These are phyloP conservation scores for Lasioglossum villosulum DNA, from an alignment of 2,888 invertebrate genomes.

Conservation along the genomic window DNA sequence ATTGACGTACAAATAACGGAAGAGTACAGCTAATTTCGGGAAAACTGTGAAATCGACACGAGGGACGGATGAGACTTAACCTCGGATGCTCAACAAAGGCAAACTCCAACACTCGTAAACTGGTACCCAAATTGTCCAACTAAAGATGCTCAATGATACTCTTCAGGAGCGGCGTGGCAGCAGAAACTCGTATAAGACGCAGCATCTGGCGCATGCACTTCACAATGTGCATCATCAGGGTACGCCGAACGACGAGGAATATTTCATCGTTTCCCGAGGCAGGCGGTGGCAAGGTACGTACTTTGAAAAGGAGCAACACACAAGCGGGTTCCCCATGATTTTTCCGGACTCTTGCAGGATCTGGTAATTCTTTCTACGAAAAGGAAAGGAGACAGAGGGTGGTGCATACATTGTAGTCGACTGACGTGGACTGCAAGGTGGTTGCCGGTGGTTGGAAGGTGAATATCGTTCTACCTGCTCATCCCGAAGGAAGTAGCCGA, in stretches of 20 bases:
- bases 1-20: no score
- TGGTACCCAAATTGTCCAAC: neutral
- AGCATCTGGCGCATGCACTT: neutral
- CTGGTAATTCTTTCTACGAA: constrained; percentile 24
- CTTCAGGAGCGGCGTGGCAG: neutral
- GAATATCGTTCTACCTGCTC: constrained; percentile 73
- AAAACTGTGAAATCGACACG: no score
- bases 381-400: neutral
- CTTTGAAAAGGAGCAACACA: neutral
- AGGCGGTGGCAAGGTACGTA: neutral
- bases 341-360: neutral
- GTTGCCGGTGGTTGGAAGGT: constrained; percentile 48
- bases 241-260: neutral
- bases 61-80: no score
- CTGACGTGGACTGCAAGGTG: constrained; percentile 62
- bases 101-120: neutral
- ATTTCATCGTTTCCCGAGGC: constrained; percentile 17
- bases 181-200: neutral
- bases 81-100: neutral
- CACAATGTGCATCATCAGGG: neutral
- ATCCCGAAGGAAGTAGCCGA: constrained; percentile 81
- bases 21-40: no score
- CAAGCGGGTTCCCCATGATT: neutral
- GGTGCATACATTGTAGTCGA: constrained; percentile 20
- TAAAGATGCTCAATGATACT: neutral